Conservation (phyloP, 1,140 invertebrate species). For the Coenobita brevimanus region DNA sequence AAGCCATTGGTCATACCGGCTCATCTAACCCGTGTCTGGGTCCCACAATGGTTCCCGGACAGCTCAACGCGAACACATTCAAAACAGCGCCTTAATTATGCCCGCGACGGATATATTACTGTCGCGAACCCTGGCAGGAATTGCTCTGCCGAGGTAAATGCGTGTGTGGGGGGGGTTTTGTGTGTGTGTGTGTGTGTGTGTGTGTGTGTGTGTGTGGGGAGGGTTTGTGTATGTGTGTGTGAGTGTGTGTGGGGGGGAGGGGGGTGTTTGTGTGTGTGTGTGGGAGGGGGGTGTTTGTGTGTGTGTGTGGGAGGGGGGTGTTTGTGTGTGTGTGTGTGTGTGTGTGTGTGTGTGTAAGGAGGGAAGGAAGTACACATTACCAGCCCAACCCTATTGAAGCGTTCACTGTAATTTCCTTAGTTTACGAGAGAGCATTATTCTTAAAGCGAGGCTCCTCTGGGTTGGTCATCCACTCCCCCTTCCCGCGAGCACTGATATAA, state of each 20-base stretch:
- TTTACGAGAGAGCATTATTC: constrained; percentile 48
- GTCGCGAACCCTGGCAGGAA: not conserved
- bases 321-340: too few species aligned
- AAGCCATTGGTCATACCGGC: too few species aligned
- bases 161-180: not conserved
- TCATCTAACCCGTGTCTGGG: not conserved
- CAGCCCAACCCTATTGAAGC: constrained; percentile 37
- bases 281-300: too few species aligned
- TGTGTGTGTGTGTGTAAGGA: too few species aligned
- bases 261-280: too few species aligned
- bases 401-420: constrained; percentile 49
- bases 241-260: too few species aligned
- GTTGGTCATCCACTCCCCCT: not conserved
- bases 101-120: constrained; percentile 17
- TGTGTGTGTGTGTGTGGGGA: too few species aligned
- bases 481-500: constrained; percentile 45
- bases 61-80: not conserved
- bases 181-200: too few species aligned
- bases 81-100: constrained; percentile 33
- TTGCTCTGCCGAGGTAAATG: constrained; percentile 28
- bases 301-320: too few species aligned
- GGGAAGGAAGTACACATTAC: constrained; percentile 42
- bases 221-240: too few species aligned
- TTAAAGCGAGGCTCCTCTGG: not conserved
- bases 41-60: not conserved